Conservation (phyloP, 2,113 vertebrate species). For the Tetraodon nigroviridis region DNA sequence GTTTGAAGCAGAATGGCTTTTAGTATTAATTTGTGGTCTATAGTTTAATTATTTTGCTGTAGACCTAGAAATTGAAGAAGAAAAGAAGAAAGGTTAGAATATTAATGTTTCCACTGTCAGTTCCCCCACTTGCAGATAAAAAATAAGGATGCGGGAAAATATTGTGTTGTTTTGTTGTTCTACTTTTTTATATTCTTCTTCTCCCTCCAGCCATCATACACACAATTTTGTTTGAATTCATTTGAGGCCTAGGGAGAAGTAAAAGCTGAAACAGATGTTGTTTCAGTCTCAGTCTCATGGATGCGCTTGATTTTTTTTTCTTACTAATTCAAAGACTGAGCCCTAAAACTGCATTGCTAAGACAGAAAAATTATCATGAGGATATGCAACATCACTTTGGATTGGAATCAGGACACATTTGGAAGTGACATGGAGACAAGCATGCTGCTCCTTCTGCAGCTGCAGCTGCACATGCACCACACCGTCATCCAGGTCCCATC, state of each 20-base stretch:
- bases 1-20: slow-evolving; percentile 64
- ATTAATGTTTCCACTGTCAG: slow-evolving; percentile 43
- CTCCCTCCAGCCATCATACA: neutral
- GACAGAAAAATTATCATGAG: no score
- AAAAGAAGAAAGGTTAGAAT: slow-evolving; percentile 21
- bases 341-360: no score
- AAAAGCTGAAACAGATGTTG: no score
- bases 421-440: no score
- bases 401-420: no score
- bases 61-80: no score
- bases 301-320: no score
- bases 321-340: no score
- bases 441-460: slow-evolving; percentile 10
- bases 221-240: neutral
- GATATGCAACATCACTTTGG: no score
- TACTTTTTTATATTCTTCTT: slow-evolving; percentile 6
- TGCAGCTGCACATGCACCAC: no score
- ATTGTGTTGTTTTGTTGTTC: slow-evolving; percentile 28
- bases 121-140: slow-evolving; percentile 33
- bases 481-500: neutral
- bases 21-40: slow-evolving; percentile 65
- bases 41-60: slow-evolving; percentile 59
- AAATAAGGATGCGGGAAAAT: slow-evolving; percentile 35
- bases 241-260: no score
- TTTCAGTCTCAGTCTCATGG: no score